Conservation (phyloP, 2,888 invertebrate species). For the Cryptus viduatorius region DNA sequence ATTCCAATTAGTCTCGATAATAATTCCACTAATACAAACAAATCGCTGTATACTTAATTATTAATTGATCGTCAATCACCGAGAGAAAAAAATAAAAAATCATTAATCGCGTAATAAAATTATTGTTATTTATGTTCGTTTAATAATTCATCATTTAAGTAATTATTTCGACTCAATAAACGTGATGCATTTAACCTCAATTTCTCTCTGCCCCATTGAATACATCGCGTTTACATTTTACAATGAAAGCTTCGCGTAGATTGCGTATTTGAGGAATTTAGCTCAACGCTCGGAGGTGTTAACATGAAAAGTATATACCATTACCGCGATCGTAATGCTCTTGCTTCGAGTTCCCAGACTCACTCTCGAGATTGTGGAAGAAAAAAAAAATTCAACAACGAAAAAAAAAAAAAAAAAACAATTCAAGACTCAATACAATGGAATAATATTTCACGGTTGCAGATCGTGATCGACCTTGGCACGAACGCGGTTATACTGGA, state of each 20-base stretch:
- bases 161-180: background rate
- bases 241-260: conserved; percentile 22
- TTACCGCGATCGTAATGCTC: conserved; percentile 32
- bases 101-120: background rate
- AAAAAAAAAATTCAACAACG: conserved; percentile 50
- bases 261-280: conserved; percentile 63
- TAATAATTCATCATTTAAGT: background rate
- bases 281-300: conserved; percentile 39
- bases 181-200: background rate
- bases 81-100: background rate
- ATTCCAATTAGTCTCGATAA: background rate
- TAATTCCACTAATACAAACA: background rate
- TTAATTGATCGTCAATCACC: too few species aligned
- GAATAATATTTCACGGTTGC: conserved; percentile 80
- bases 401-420: conserved; percentile 38
- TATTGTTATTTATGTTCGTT: background rate
- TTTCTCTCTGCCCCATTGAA: background rate
- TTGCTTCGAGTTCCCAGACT: conserved; percentile 37
- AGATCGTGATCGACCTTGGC: conserved; percentile 82
- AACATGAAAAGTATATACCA: conserved; percentile 38
- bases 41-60: too few species aligned
- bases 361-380: conserved; percentile 42
- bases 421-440: conserved; percentile 65
- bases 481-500: conserved; percentile 69
- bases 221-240: conserved; percentile 7